Conservation (phyloP, 2,888 invertebrate genomes). For the Troilus luridus region DNA sequence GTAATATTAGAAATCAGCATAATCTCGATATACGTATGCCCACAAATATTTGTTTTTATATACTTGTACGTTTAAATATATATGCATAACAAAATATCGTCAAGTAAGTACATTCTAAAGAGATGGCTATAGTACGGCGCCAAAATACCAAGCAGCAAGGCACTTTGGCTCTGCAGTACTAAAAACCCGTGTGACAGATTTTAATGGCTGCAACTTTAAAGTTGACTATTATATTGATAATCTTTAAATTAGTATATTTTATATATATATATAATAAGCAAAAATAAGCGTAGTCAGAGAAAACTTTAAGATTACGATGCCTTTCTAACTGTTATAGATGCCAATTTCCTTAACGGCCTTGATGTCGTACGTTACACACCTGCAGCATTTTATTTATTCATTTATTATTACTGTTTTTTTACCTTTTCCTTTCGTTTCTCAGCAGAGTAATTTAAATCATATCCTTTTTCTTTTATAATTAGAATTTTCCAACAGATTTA, state of each 20-base stretch:
- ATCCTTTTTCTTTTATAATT: not conserved
- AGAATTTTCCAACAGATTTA: not conserved
- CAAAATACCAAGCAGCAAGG: not conserved
- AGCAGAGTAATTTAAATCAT: not conserved
- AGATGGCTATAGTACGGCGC: not conserved
- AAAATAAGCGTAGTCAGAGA: too few species aligned
- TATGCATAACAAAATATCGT: too few species aligned
- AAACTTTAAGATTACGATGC: not conserved
- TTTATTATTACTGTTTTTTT: not conserved
- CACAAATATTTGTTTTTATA: too few species aligned
- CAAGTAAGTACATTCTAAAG: not conserved
- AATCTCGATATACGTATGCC: too few species aligned
- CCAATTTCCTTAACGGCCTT: not conserved
- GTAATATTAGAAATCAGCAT: too few species aligned
- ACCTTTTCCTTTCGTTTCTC: not conserved
- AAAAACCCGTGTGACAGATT: not conserved
- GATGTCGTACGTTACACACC: not conserved
- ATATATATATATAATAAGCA: not conserved
- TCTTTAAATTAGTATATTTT: not conserved
- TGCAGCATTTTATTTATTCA: not conserved
- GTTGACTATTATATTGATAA: not conserved
- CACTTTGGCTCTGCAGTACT: constrained; percentile 25
- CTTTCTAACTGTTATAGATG: not conserved
- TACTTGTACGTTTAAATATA: too few species aligned
- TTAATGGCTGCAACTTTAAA: not conserved